Conservation (phyloP, 2,113 vertebrate genomes). For the Neolamprologus variostigma region DNA sequence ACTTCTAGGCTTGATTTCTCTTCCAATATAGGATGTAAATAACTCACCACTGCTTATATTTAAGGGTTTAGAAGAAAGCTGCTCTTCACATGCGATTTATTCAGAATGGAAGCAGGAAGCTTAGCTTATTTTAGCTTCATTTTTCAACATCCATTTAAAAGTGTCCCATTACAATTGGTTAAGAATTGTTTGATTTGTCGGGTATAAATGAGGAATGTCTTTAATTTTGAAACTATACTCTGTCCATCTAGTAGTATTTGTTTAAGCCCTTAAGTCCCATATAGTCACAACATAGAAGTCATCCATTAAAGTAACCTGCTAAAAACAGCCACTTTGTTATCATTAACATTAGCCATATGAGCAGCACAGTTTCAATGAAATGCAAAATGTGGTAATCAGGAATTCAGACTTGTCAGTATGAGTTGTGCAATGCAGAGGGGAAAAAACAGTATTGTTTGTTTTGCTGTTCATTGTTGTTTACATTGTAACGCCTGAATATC, state of each 20-base stretch:
- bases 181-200: slow-evolving; percentile 23
- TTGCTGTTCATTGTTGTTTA: slow-evolving; percentile 48
- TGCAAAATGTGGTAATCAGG: slow-evolving; percentile 44
- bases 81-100: slow-evolving; percentile 12
- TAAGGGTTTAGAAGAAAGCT: slow-evolving; percentile 24
- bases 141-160: slow-evolving; percentile 53
- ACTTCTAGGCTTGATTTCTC: slow-evolving; percentile 28
- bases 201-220: slow-evolving; percentile 18
- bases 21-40: slow-evolving; percentile 63
- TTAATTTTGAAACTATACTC: slow-evolving; percentile 31
- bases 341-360: not conserved
- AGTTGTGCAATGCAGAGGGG: slow-evolving; percentile 52
- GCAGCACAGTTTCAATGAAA: slow-evolving; percentile 12
- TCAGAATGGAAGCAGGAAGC: slow-evolving; percentile 29
- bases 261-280: not conserved
- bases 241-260: slow-evolving; percentile 1
- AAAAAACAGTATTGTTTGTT: slow-evolving; percentile 32
- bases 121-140: not conserved
- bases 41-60: slow-evolving; percentile 51
- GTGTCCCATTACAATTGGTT: slow-evolving; percentile 16
- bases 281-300: not conserved
- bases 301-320: not conserved
- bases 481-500: slow-evolving; percentile 38
- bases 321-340: slow-evolving; percentile 5
- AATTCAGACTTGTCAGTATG: slow-evolving; percentile 22